Percentiles rank a stretch among this genome's conserved stretches.
phyloP scores from a whole-genome alignment of 2,113 vertebrate species.

The Oreochromis tanganicae region DNA sequence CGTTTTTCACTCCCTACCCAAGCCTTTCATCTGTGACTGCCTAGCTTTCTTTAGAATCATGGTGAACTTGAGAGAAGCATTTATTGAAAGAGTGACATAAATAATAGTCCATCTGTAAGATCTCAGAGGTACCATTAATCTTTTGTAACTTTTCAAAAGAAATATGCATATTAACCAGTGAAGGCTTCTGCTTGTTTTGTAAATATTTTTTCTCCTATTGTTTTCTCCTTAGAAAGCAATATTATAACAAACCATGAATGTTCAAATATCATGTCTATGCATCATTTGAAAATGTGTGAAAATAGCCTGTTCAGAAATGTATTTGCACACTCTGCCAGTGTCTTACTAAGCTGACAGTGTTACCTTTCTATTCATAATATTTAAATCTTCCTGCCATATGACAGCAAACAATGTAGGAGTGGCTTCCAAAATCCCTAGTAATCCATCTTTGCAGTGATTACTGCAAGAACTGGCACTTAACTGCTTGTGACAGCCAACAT shows the following conservation, averaged over 20 bases:
- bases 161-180: not conserved
- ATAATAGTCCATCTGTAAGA: not conserved
- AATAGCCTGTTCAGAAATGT: not conserved
- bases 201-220: not conserved
- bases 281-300: not conserved
- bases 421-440: slow-evolving; percentile 41
- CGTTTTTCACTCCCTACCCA: not conserved
- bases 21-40: slow-evolving; percentile 31
- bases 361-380: slow-evolving; percentile 31
- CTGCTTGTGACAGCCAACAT: slow-evolving; percentile 58
- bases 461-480: slow-evolving; percentile 29
- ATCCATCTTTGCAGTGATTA: slow-evolving; percentile 50
- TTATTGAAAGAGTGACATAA: slow-evolving; percentile 21
- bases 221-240: not conserved
- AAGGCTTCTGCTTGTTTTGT: not conserved
- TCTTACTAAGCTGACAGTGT: slow-evolving; percentile 9
- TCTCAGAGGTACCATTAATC: not conserved
- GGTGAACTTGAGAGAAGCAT: slow-evolving; percentile 7
- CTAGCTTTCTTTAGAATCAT: not conserved
- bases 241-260: not conserved
- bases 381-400: slow-evolving; percentile 27
- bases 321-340: not conserved
- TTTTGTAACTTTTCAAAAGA: not conserved
- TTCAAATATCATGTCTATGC: not conserved
- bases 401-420: slow-evolving; percentile 43